Evolutionary conservation across 2,113 vertebrate genomes (phyloP), one percentile per base, ranked within the genome.

Genomic region (Ictidomys tridecemlineatus): DNA sequence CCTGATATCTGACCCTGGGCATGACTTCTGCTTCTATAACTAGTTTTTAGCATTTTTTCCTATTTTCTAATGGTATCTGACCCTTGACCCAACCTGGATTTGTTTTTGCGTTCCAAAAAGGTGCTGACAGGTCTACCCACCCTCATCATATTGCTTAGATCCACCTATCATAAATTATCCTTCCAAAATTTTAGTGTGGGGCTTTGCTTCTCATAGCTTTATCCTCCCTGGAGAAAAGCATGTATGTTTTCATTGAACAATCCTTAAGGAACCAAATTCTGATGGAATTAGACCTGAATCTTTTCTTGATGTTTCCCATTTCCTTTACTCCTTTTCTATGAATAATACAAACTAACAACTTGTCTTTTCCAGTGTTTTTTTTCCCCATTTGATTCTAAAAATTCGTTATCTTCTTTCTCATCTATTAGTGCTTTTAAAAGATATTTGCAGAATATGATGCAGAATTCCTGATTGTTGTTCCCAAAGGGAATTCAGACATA

Each of bases 251-350:
- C n/a, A 67, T 5, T 22, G 34, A 78, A 16, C 45, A 92, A 13
- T 30, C 20, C 82, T 37, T 72, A 77, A 86, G 32, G 53, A 94
- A 97, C 30, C 7, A 88, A 94, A 79, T 80, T 65, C 72, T 94
- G 65, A 30, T 84, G 53, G 32, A 80, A 11, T 32, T 78, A n/a
- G 17, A 53, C 8, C 79, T 93, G 22, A 51, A 17, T 72, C 24
- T 45, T 86, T 84, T 65, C 24, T 89, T 56, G 37, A 18, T 53
- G 3, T 53, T 87, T 56, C 26, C 8, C 7, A 34, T 51, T 28
- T 73, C 22, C 37, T 63, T 91, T 72, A 78, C 12, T 94, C 42
- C 78, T 48, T 69, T 76, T 24, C 79, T 91, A 37, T 28, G 65
- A 91, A 39, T 58, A 79, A 83, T 22, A 83, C 39, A 82, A 88